Evolutionary conservation across 2,113 vertebrate genomes (phyloP), one percentile per base, ranked within the genome.

Genomic region (Neodontobutis hainanensis): DNA sequence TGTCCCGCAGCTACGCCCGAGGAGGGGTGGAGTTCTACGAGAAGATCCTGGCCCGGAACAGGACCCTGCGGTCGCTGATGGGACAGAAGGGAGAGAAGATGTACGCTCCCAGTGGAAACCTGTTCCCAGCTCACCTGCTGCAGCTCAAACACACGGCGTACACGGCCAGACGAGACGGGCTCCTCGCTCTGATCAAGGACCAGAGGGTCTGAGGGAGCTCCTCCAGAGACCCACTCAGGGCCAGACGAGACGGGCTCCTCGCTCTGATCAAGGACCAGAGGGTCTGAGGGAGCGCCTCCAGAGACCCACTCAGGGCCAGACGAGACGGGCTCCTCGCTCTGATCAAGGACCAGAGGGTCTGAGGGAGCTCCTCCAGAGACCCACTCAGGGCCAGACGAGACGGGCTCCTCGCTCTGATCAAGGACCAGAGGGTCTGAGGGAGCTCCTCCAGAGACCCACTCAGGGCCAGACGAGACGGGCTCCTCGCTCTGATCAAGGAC

Each of bases 21-120:
- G 96, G 96, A 5, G 96, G 95, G 3, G 86, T 97, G 10, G 96
- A 99, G 83, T 99, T 98, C 86, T 99, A 98, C 3, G 90, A 96
- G 60, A 96, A 96, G 86, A 88, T 97, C 70, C 80, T 99, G 66
- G 86, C 78, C 0, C 89, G 94, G 60, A 98, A 98, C 80, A 89
- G 86, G 77, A 92, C 84, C 11, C 82, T 97, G 47, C 95, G 95
- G 50, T 67, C 77, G 0, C 88, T 98, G 50, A 92, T 98, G 94
- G 96, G 96, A 8, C 85, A 81, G 14, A 77, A 82, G 19, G 96
- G 96, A 32, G 66, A 75, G n/a, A 87, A 93, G 82, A 90, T 95
- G 57, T 98, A 95, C 6, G 87, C 94, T 0, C 90, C 94, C 0
- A 97, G 92, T 9, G 96, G 96, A 6, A 98, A 99, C 61, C 47